These are phyloP conservation scores for Ethmia dodecea DNA, from an alignment of 2,888 invertebrate species.

Conservation along the genomic window DNA sequence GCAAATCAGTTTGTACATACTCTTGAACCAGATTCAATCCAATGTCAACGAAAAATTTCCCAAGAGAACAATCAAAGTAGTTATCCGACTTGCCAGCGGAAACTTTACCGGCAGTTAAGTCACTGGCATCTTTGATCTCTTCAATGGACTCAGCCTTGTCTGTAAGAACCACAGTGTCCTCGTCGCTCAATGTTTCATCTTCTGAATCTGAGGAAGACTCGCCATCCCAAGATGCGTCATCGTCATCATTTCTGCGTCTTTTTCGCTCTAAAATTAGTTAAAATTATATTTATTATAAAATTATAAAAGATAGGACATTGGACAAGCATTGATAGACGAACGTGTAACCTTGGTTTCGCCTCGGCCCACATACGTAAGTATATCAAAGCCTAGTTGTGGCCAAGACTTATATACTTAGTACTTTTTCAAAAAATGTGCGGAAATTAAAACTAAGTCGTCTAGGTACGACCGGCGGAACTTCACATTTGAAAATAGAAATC, in stretches of 20 bases:
- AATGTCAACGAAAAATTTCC: constrained; percentile 94
- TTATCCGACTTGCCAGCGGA: constrained; percentile 74
- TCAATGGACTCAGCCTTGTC: constrained; percentile 73
- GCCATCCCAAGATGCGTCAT: constrained; percentile 78
- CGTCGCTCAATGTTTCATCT: constrained; percentile 55
- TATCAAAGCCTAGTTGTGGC: too few species aligned
- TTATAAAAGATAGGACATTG: background rate
- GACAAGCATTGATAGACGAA: background rate
- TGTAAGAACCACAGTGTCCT: constrained; percentile 62
- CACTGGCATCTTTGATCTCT: constrained; percentile 65
- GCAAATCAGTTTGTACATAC: constrained; percentile 93
- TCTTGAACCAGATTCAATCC: constrained; percentile 95
- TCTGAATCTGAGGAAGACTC: constrained; percentile 72
- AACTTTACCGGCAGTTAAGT: constrained; percentile 42
- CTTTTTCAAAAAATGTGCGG: too few species aligned
- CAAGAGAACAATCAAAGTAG: constrained; percentile 91
- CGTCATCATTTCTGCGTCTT: constrained; percentile 56
- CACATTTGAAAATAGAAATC: too few species aligned
- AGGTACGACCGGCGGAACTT: too few species aligned
- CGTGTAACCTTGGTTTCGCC: background rate
- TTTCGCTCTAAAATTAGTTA: constrained; percentile 33
- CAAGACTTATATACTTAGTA: too few species aligned
- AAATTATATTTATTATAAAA: background rate
- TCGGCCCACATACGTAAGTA: too few species aligned
- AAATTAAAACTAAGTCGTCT: too few species aligned